Conservation (phyloP, 1,140 invertebrate genomes). For the Sycophaga agraensis region DNA sequence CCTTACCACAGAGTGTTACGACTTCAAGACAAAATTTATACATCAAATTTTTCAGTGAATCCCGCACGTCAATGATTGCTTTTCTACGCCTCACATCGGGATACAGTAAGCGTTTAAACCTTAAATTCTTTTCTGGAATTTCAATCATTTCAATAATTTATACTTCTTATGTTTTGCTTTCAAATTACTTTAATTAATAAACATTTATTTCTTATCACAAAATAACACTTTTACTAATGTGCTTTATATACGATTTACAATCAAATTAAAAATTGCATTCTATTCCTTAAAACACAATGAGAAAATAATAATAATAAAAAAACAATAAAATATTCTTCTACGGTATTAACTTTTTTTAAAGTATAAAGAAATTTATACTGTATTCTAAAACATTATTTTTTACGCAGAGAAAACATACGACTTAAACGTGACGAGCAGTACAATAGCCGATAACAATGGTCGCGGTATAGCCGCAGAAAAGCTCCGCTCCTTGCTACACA, state of each 20-base stretch:
- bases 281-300: too few species aligned
- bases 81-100: slow-evolving; percentile 77
- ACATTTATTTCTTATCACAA: too few species aligned
- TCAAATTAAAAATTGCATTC: too few species aligned
- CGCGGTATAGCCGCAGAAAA: slow-evolving; percentile 87
- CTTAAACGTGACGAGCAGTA: slow-evolving; percentile 81
- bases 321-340: too few species aligned
- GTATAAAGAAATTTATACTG: too few species aligned
- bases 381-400: slow-evolving; percentile 14
- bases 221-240: too few species aligned
- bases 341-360: too few species aligned
- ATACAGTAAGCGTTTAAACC: slow-evolving; percentile 56
- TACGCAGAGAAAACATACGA: slow-evolving; percentile 77
- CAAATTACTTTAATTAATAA: too few species aligned
- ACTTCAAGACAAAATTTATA: slow-evolving; percentile 75
- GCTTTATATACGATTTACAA: too few species aligned
- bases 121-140: too few species aligned
- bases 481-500: slow-evolving; percentile 76
- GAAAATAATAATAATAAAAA: too few species aligned
- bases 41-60: slow-evolving; percentile 72
- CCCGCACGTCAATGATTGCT: slow-evolving; percentile 68
- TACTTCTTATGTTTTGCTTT: not conserved
- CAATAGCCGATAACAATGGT: slow-evolving; percentile 87
- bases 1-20: slow-evolving; percentile 81
- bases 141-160: not conserved